These are phyloP conservation scores for Formica selysi DNA, from an alignment of 1,140 invertebrate genomes.

Conservation along the genomic window DNA sequence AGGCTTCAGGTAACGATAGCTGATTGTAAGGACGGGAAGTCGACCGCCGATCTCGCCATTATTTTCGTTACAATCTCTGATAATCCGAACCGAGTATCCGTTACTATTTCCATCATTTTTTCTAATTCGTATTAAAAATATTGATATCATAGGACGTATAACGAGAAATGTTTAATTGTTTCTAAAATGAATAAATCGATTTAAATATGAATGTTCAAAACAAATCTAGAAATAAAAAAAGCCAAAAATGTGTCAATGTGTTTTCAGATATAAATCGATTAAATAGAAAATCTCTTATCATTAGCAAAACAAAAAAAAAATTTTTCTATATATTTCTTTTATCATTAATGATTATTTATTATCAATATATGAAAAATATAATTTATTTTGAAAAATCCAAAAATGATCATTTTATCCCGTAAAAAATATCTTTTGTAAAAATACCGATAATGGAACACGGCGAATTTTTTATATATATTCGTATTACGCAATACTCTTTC, in stretches of 20 bases:
- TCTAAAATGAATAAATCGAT: constrained; percentile 5
- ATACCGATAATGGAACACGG: constrained; percentile 10
- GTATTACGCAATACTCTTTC: constrained; percentile 7
- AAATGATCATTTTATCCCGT: not conserved
- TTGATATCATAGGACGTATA: not conserved
- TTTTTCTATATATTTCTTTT: not conserved
- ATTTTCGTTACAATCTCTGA: constrained; percentile 25
- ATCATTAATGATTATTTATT: not conserved
- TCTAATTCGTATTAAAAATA: constrained; percentile 24
- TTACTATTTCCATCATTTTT: not conserved
- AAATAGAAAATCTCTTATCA: not conserved
- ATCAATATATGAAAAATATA: not conserved
- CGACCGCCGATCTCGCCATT: not conserved
- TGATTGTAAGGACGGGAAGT: constrained; percentile 25
- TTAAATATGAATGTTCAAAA: not conserved
- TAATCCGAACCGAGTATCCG: not conserved
- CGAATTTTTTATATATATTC: constrained; percentile 29
- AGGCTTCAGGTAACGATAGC: constrained; percentile 81
- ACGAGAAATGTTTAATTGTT: not conserved
- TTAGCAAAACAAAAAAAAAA: not conserved
- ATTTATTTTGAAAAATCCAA: not conserved
- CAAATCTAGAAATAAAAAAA: not conserved
- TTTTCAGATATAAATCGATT: not conserved
- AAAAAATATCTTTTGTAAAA: not conserved
- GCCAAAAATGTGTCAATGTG: not conserved